Evolutionary conservation across 2,797 vertebrate genomes (phyloP), one percentile per base, ranked within the genome.

Genomic region (Anas capensis): DNA sequence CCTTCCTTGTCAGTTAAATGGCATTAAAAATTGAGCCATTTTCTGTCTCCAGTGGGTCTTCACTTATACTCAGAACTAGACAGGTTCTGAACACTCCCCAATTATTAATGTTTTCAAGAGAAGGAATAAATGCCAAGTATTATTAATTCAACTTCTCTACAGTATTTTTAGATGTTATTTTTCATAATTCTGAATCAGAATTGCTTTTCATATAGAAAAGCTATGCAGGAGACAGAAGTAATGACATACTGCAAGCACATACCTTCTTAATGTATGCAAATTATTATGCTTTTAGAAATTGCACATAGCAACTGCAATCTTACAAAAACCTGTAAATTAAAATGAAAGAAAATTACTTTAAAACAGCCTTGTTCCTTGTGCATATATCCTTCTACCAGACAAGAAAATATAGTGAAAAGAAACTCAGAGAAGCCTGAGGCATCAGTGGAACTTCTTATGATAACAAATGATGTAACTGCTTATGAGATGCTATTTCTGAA

Each of bases 321-420:
- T 85, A 90, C 46, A 92, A 96, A 91, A 89, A 34, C 24, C 44
- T 91, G 54, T 85, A 93, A 86, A 95, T 94, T 90, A 84, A 96
- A 94, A 96, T 91, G 84, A 83, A 94, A 88, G 89, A 93, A 94
- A 95, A 95, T 94, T 83, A 76, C 90, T 88, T 96, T 94, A 68
- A 94, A 93, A 91, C 46, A 83, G 29, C 60, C 49, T 78, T 83
- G 70, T 90, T 96, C 73, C 13, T 27, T 88, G n/a, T 46, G 70
- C 66, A 94, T 71, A 95, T 92, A 90, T 96, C 61, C 70, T 86
- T 57, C 33, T 57, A 33, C 38, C 60, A 82, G 81, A 90, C 80
- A 92, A 49, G 83, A 95, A 92, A 56, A 75, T 46, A 80, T 96
- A 97, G 42, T 49, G 33, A 92, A 91, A 95, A 62, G 70, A 91